These are phyloP conservation scores for Sipunculus nudus DNA, from an alignment of 2,888 invertebrate species.

Conservation along the genomic window DNA sequence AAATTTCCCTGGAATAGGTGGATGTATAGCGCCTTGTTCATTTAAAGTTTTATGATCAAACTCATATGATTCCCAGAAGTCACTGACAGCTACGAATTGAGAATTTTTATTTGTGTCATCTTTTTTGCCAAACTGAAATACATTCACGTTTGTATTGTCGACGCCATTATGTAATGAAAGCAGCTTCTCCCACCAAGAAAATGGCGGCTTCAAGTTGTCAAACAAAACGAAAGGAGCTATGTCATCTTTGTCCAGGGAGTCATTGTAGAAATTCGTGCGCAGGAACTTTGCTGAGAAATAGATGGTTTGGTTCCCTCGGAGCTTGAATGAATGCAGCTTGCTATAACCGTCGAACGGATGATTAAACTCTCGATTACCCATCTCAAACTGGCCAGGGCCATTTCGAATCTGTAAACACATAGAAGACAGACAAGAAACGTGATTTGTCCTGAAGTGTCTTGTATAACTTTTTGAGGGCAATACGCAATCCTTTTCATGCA, in stretches of 20 bases:
- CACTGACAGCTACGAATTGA: slow-evolving; percentile 55
- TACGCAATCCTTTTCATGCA: no score
- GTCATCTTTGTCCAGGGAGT: slow-evolving; percentile 41
- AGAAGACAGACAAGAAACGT: no score
- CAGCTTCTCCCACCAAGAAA: slow-evolving; percentile 44
- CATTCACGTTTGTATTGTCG: slow-evolving; percentile 61
- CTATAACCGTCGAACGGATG: slow-evolving; percentile 55
- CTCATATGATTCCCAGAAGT: slow-evolving; percentile 58
- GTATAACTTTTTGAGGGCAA: no score
- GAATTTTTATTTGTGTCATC: no score
- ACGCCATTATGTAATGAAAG: slow-evolving; percentile 51
- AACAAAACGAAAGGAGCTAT: slow-evolving; percentile 57
- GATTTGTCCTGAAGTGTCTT: no score
- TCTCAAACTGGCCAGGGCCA: slow-evolving; percentile 52
- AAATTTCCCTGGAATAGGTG: no score
- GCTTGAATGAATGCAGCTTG: slow-evolving; percentile 50
- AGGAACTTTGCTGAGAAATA: slow-evolving; percentile 46
- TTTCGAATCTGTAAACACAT: slow-evolving; percentile 44
- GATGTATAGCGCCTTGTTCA: slow-evolving; percentile 28
- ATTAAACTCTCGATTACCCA: slow-evolving; percentile 43
- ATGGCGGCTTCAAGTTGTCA: slow-evolving; percentile 49
- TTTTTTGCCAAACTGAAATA: slow-evolving; percentile 32
- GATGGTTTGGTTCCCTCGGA: slow-evolving; percentile 46
- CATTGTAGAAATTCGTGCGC: slow-evolving; percentile 45
- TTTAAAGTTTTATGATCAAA: slow-evolving; percentile 41